phyloP scores from a whole-genome alignment of 2,888 invertebrate genomes.

The Drosophila lacicola region DNA sequence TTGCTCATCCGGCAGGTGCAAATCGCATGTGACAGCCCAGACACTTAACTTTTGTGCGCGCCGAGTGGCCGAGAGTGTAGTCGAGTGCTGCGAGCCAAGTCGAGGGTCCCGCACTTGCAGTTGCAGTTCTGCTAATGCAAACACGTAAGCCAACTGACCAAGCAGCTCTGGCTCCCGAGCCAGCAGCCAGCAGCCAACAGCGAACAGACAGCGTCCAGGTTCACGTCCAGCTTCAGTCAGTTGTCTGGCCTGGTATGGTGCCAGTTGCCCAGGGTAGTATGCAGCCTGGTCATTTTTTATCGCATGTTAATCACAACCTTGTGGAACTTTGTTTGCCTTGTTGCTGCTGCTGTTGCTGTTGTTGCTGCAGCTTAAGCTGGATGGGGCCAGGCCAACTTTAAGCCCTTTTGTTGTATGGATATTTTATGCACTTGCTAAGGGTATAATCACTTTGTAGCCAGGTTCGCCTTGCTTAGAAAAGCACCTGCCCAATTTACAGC shows the following conservation, averaged over 20 bases:
- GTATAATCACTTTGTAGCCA: slow-evolving; percentile 38
- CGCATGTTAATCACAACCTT: slow-evolving; percentile 81
- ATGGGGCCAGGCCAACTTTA: slow-evolving; percentile 34
- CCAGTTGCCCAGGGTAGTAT: slow-evolving; percentile 41
- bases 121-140: slow-evolving; percentile 60
- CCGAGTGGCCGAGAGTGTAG: slow-evolving; percentile 58
- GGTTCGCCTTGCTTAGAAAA: slow-evolving; percentile 11
- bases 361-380: slow-evolving; percentile 25
- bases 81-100: slow-evolving; percentile 33
- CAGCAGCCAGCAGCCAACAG: slow-evolving; percentile 23
- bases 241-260: slow-evolving; percentile 45
- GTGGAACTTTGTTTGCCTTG: slow-evolving; percentile 77
- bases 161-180: slow-evolving; percentile 35
- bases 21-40: slow-evolving; percentile 82
- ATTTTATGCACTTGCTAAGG: slow-evolving; percentile 51
- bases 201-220: slow-evolving; percentile 39
- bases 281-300: slow-evolving; percentile 76
- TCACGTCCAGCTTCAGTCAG: slow-evolving; percentile 20
- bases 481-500: slow-evolving; percentile 38
- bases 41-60: slow-evolving; percentile 77
- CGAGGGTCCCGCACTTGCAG: slow-evolving; percentile 41
- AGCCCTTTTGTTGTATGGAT: slow-evolving; percentile 64
- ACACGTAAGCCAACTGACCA: slow-evolving; percentile 74
- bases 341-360: slow-evolving; percentile 27
- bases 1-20: slow-evolving; percentile 83